Base-by-base conservation (phyloP, 2,888 invertebrate genomes). In the Mantis religiosa region DNA sequence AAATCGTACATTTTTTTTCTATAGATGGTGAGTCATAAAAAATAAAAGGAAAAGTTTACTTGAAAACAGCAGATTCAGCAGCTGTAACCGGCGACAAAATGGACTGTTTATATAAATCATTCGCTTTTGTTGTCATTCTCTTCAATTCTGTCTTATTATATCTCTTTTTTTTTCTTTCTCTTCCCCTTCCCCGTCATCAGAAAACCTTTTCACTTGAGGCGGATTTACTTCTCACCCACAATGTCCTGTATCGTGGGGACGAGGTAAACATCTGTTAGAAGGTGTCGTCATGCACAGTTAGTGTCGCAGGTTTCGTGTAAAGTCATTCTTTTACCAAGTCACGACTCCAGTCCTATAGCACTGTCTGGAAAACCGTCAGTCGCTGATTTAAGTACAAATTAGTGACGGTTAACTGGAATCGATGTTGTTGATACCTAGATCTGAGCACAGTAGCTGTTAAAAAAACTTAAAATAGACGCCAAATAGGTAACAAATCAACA, bases 41-140 rank as follows among this genome's bases (percentile, higher is more conserved):
- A 71, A 71, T 25, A 71, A 41, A 41, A 71, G 54, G 6, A 71
- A 71, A 87, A 82, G 28, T 47, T 86, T 86, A 86, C 81, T 86
- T 81, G 28, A 47, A 82, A 87, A 82, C 87, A 87, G 87, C 81
- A 87, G 30, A 28, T 28, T 41, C 47, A n/a, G 27, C n/a, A 28
- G 28, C 30, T 28, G 54, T 87, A 82, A 82, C 87, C n/a, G 41
- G 54, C 20, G 54, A 71, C 54, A 71, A 71, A 71, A 82, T 87
- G n/a, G 41, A 87, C 87, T 87, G 87, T 82, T 87, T 87, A 87
- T 87, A 87, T 87, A 82, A 87, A 87, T 82, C 87, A 71, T 41
- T 27, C 9, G 14, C 82, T 30, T 82, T 82, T 87, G 30, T 87
- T 87, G 87, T 87, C 86, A 81, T 86, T 86, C 71, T 81, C 28